Evolutionary conservation across 2,797 vertebrate species (phyloP).

Genomic region (Cyclura pinguis): DNA sequence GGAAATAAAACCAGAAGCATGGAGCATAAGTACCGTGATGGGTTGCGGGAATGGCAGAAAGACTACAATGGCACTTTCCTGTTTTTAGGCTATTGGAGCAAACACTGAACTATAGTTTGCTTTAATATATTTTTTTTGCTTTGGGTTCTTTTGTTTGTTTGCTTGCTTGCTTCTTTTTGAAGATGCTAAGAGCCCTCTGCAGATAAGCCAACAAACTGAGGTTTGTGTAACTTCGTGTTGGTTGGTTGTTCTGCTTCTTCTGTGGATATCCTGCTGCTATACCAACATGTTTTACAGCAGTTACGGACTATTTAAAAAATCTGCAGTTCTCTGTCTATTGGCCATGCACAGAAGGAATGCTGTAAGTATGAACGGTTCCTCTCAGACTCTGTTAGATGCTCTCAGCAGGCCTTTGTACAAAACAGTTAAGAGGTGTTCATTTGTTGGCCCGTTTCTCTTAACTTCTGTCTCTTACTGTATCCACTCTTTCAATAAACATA

Average conservation of each 20-base stretch:
- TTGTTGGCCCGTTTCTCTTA: background rate
- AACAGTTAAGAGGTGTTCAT: background rate
- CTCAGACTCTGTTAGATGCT: background rate
- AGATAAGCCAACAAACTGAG: background rate
- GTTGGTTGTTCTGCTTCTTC: background rate
- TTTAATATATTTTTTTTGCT: background rate
- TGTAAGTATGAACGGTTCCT: background rate
- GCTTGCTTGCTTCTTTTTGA: background rate
- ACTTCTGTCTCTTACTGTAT: background rate
- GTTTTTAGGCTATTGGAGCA: background rate
- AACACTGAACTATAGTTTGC: background rate
- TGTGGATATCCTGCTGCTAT: background rate
- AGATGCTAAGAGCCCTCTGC: background rate
- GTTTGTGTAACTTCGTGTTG: background rate
- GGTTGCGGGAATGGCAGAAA: background rate
- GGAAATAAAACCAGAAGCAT: background rate
- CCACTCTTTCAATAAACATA: background rate
- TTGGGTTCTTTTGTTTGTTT: too few species aligned
- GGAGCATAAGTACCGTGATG: background rate
- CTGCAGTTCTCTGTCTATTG: background rate
- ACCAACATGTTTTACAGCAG: background rate
- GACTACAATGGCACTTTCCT: too few species aligned
- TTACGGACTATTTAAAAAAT: background rate
- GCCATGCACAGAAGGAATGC: background rate
- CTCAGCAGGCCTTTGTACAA: too few species aligned